Conservation (phyloP, 1,140 invertebrate species). For the Aphis craccivora region DNA sequence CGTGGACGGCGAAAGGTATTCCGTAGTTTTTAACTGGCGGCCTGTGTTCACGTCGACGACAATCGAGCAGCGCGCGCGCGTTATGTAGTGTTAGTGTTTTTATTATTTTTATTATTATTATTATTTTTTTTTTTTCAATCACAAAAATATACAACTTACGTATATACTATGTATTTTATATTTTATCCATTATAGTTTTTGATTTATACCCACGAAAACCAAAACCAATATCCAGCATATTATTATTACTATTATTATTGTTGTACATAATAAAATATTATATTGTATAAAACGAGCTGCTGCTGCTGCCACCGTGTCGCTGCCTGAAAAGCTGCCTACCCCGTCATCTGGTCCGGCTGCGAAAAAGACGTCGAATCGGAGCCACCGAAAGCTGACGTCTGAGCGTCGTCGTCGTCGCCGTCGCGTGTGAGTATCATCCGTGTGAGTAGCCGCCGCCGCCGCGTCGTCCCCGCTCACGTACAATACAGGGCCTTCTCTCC, state of each 20-base stretch:
- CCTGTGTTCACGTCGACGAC: slow-evolving; percentile 35
- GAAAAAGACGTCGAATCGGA: slow-evolving; percentile 28
- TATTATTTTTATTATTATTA: slow-evolving; percentile 16
- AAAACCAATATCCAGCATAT: background rate
- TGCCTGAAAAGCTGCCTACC: background rate
- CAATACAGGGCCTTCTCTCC: slow-evolving; percentile 52
- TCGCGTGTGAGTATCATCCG: slow-evolving; percentile 6
- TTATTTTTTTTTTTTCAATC: slow-evolving; percentile 15
- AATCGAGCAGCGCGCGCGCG: background rate
- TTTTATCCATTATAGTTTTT: background rate
- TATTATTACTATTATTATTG: background rate
- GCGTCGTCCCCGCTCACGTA: slow-evolving; percentile 34
- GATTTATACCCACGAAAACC: background rate
- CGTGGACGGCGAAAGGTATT: slow-evolving; percentile 55
- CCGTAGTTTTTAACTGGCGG: slow-evolving; percentile 49
- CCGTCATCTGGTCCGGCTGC: background rate
- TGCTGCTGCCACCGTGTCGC: too few relatives aligned
- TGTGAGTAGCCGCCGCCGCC: background rate
- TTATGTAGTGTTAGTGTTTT: slow-evolving; percentile 43
- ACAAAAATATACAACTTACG: background rate
- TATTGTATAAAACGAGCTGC: background rate
- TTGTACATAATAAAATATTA: background rate
- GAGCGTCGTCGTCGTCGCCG: background rate
- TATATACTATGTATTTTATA: background rate
- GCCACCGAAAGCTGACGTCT: slow-evolving; percentile 57